These are phyloP conservation scores for Chloroceryle aenea DNA, from an alignment of 2,113 vertebrate genomes.

Conservation along the genomic window DNA sequence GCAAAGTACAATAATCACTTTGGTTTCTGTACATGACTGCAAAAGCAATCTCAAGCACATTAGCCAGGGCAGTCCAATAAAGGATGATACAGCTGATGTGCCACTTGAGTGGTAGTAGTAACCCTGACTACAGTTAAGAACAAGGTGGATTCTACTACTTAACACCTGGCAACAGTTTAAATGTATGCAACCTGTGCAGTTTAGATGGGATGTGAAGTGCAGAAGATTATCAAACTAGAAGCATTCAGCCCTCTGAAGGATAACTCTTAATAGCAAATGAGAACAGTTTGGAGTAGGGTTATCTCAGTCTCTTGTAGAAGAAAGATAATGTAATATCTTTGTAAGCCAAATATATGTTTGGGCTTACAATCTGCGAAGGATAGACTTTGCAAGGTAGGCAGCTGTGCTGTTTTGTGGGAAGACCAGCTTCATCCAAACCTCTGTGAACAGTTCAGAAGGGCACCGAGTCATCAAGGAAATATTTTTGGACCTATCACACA, in stretches of 20 bases:
- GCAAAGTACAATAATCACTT: neutral
- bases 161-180: neutral
- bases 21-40: neutral
- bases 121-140: neutral
- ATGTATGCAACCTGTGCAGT: neutral
- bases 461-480: neutral
- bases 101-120: neutral
- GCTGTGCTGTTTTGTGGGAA: neutral
- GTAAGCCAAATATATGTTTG: neutral
- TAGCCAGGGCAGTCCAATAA: neutral
- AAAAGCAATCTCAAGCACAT: neutral
- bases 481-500: neutral
- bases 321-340: neutral
- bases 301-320: neutral
- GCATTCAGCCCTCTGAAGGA: neutral
- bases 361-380: neutral
- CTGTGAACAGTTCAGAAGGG: neutral
- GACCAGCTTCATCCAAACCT: neutral
- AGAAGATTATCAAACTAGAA: neutral
- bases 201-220: neutral
- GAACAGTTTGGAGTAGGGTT: neutral
- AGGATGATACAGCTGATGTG: accelerated
- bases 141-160: neutral
- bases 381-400: neutral
- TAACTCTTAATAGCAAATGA: neutral